Base-by-base conservation (phyloP, 2,888 invertebrate genomes). In the Ophion costatus region DNA sequence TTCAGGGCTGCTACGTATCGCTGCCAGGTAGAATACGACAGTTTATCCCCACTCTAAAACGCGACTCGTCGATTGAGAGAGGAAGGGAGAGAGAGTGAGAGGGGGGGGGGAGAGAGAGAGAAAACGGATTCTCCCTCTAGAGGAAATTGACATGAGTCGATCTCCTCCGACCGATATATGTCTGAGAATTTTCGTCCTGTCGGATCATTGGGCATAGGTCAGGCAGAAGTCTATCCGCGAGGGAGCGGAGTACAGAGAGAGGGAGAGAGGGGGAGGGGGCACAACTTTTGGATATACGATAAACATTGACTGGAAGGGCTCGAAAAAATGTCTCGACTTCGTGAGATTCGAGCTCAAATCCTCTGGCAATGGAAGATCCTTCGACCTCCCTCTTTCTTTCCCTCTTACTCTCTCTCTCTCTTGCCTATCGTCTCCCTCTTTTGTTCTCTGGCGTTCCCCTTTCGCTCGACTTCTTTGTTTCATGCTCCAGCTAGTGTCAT, bases 161-260 rank as follows among this genome's bases (percentile, higher is more conserved):
- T 82, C 80, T 77, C 71, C 89, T 86, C 70, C 89, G 88, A 90
- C 89, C 89, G 89, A 90, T 90, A 51, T 51, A 77, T 89, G 89
- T 88, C 84, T 87, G 90, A 89, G 89, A 91, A 91, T 91, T 91
- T 89, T 89, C 88, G 90, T 74, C 45, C 67, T 64, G 22, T 80
- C 91, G 92, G 90, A 88, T 91, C 92, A 93, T 93, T 93, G 92
- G 91, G 92, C 92, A 91, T 93, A 92, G 92, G 93, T 92, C 93
- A 92, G 92, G 93, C 92, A 92, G 91, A 93, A 92, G 92, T 91
- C 90, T 91, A 93, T 92, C 90, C 90, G 86, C 67, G 61, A 64
- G 70, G 42, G 69, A n/a, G n/a, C 38, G 24, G 22, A 76, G 24
- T 11, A 57, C 17, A 45, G 69, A 33, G 17, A 14, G 45, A 38